Evolutionary conservation across 2,888 invertebrate genomes (phyloP), one percentile per base, ranked within the genome.

Genomic region (Caenorhabditis afra): DNA sequence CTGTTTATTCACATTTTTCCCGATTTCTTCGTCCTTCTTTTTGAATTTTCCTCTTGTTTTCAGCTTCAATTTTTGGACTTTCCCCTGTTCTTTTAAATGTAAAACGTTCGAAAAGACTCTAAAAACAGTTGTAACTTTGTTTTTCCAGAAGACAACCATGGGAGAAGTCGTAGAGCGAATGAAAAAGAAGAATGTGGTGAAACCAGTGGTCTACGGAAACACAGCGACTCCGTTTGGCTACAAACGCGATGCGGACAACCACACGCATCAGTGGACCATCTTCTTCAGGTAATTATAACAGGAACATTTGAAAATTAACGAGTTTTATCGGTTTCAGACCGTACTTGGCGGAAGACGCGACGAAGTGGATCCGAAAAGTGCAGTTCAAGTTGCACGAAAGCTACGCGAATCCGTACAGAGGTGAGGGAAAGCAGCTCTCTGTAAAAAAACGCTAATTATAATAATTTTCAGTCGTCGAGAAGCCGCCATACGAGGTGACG

Each of bases 121-220:
- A 29, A 29, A 29, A 29, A 29, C 29, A 5, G 7, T 29, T 7
- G 7, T 3, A 29, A 29, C 7, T 29, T 29, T 7, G 7, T 29
- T 29, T 29, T 29, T 29, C 29, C 7, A 3, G 7, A 3, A 29
- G 29, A 7, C 29, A 57, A 67, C n/a, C 55, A 83, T 84, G 84
- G 59, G 57, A 5, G 83, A 83, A 57, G 59, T 70, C 14, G 76
- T 82, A 7, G 86, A 87, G 58, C 81, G 87, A 45, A 81, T 85
- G 75, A 83, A 83, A 53, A 83, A 85, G 35, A 83, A 81, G 39
- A 79, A 65, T 8, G 94, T 97, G 84, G 94, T 97, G 0, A 98
- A 98, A 91, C 96, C 97, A 1, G 94, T 99, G 87, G 94, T 99
- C 0, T 97, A 96, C 91, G 99, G 99, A 0, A 99, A 98, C 90